Base-by-base conservation (phyloP, 2,888 invertebrate species). In the Metalampra italica region DNA sequence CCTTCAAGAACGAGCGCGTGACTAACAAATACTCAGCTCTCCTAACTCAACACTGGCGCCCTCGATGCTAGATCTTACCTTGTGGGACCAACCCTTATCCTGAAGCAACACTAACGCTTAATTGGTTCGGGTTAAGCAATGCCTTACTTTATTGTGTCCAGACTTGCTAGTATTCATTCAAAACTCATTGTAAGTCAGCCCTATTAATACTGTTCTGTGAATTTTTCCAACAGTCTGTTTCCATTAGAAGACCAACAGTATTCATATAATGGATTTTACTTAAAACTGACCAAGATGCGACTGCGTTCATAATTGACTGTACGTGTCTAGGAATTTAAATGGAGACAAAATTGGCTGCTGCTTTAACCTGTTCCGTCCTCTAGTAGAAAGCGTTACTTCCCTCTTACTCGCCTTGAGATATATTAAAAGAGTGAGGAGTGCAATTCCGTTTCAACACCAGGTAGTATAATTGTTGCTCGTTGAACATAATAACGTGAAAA, bases 1-100 rank as follows among this genome's bases (percentile, higher is more conserved):
- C 75, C 73, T 74, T 77, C 64, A 62, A 64, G 69, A 73, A 71
- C 66, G 71, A 66, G 69, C 66, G 70, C 76, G 77, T 78, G 78
- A 78, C 79, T 79, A 73, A 71, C 70, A 69, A 72, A 75, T 67
- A 67, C 64, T 61, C 67, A 62, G 66, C 59, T 22, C 66, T 62
- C 66, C 61, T 66, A 58, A 59, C 60, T 64, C 37, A 37, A 13
- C 37, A 12, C 34, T 34, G 9, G 9, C 34, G 5, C 13, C 37
- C 11, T 37, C 3, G 37, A 37, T 7, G 37, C 37, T 37, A 12
- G 37, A 7, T 2, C 37, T 13, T 37, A 7, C 37, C 12, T n/a
- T 37, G n/a, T 7, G 7, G 37, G 37, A 37, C 7, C 13, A 12
- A 37, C 32, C 2, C 7, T 32, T 32, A 32, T 32, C 32, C 9